phyloP scores from a whole-genome alignment of 2,797 vertebrate genomes.

The Cheirogaleus major region DNA sequence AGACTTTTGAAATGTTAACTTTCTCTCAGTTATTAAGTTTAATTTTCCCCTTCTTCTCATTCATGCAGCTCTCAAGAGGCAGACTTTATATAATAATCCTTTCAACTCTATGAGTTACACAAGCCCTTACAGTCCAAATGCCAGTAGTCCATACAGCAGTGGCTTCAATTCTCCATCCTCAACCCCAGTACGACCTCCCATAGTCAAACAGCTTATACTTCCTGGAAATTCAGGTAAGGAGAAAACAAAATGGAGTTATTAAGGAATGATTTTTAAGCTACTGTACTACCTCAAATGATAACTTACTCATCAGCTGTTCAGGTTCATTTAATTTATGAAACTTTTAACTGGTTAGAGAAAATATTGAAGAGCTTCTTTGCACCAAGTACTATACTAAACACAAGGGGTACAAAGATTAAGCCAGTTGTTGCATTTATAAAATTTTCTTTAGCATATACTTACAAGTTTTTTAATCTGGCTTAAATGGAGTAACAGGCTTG shows the following conservation, averaged over 20 bases:
- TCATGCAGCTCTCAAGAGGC: conserved; percentile 92
- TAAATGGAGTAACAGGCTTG: not conserved
- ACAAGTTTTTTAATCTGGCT: not conserved
- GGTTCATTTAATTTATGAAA: conserved; percentile 33
- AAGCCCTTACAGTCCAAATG: conserved; percentile 94
- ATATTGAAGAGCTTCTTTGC: not conserved
- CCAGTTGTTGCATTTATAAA: not conserved
- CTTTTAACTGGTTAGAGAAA: not conserved
- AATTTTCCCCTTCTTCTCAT: conserved; percentile 48
- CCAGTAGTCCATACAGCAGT: conserved; percentile 96
- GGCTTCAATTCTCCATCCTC: conserved; percentile 98
- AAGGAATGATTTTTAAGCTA: conserved; percentile 26
- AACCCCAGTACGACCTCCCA: conserved; percentile 93
- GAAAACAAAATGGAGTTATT: not conserved
- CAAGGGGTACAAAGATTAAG: not conserved
- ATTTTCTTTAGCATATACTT: not conserved
- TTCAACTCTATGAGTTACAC: conserved; percentile 90
- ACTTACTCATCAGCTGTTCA: not conserved
- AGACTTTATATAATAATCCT: conserved; percentile 94
- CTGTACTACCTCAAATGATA: not conserved
- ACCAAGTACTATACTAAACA: not conserved
- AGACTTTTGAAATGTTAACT: conserved; percentile 28
- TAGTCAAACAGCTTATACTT: conserved; percentile 94
- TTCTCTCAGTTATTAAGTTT: conserved; percentile 60
- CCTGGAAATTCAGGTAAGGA: conserved; percentile 92